Base-by-base conservation (phyloP, 2,888 invertebrate species). In the Aquatica leii region DNA sequence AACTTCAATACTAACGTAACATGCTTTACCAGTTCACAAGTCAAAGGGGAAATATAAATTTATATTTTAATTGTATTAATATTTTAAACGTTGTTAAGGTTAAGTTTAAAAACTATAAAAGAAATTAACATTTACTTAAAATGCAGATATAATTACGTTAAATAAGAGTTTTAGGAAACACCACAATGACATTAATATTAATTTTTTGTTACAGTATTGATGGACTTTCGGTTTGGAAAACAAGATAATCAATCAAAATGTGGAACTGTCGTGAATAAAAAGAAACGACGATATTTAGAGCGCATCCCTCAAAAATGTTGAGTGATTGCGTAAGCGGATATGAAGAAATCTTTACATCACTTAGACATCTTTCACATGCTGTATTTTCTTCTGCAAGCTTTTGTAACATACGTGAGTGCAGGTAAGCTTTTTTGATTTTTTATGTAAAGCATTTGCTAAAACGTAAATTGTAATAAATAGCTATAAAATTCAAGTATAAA, bases 321-420 rank as follows among this genome's bases (percentile, higher is more conserved):
- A 73, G 69, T 76, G 73, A 74, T 70, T 69, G 68, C 68, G 73
- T 66, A 65, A 69, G 58, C 72, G 75, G 76, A 74, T 74, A 77
- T 77, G 77, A 76, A 71, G 76, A 71, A 70, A 71, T 70, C 72
- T 66, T 71, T 71, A 73, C 72, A 68, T 68, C 67, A 65, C 57
- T 58, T 71, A 61, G 65, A 66, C 59, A 73, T 71, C 63, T 69
- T 73, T 69, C 68, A 65, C 61, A 70, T 75, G 56, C 71, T 72
- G 37, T 66, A 72, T 41, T 70, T 73, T 64, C 70, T 75, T 62
- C 68, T 73, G 62, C 69, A 72, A 57, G 70, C 71, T 59, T 66
- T 71, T 59, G 53, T 71, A 43, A 62, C 64, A 46, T 62, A 71
- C 59, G 73, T 67, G 66, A 65, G 69, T 65, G 72, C 74, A 70